phyloP scores from a whole-genome alignment of 2,797 vertebrate genomes.

The Cyprinodon diabolis region DNA sequence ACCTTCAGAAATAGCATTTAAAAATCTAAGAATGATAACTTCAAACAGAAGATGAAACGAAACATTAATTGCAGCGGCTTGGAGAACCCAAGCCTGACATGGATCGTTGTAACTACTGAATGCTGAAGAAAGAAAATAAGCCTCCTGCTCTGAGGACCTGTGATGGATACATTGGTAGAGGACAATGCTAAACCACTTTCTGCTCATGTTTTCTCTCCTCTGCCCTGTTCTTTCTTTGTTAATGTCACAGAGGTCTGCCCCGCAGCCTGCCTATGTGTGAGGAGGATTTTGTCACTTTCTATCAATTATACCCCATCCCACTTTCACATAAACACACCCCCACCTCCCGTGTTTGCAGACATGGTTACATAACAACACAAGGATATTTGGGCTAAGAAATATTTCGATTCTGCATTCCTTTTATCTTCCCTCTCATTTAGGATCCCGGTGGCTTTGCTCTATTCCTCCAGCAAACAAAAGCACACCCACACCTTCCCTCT shows the following conservation, averaged over 20 bases:
- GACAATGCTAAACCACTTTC: slow-evolving; percentile 38
- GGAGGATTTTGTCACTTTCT: slow-evolving; percentile 72
- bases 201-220: slow-evolving; percentile 32
- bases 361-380: slow-evolving; percentile 72
- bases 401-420: slow-evolving; percentile 43
- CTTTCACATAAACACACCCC: slow-evolving; percentile 5
- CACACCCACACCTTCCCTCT: slow-evolving; percentile 16
- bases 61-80: slow-evolving; percentile 11
- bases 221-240: slow-evolving; percentile 41
- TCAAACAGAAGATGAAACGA: background rate
- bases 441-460: slow-evolving; percentile 13
- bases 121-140: slow-evolving; percentile 8
- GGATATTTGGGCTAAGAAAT: slow-evolving; percentile 62
- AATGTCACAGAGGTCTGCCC: slow-evolving; percentile 67
- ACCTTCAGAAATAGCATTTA: background rate
- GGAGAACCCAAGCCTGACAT: slow-evolving; percentile 1
- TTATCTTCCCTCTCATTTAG: slow-evolving; percentile 14
- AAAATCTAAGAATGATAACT: background rate
- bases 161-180: slow-evolving; percentile 34
- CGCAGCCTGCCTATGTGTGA: slow-evolving; percentile 59
- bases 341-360: slow-evolving; percentile 53
- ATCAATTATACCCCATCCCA: slow-evolving; percentile 59
- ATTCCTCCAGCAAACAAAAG: slow-evolving; percentile 19
- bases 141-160: slow-evolving; percentile 23
- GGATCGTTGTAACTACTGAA: slow-evolving; percentile 22